Conservation (phyloP, 2,113 vertebrate genomes). For the Harpagus bidentatus region DNA sequence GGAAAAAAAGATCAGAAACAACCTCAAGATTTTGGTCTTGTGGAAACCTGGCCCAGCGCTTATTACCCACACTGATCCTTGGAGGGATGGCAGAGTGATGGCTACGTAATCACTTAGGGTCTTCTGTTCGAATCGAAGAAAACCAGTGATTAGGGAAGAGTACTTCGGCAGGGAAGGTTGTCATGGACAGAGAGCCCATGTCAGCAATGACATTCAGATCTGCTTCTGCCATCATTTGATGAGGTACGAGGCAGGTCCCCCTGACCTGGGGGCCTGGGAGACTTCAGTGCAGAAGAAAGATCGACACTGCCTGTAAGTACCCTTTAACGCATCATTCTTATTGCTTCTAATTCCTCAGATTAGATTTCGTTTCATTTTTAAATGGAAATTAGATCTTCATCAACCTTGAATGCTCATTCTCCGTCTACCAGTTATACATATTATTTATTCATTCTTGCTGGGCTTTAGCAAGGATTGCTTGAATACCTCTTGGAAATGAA, state of each 20-base stretch:
- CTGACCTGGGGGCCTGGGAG: background rate
- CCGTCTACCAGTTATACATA: background rate
- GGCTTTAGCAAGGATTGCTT: background rate
- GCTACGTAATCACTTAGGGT: fast-evolving
- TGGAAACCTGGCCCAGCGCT: background rate
- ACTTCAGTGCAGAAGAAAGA: background rate
- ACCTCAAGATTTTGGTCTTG: background rate
- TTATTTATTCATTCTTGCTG: background rate
- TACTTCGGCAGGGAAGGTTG: background rate
- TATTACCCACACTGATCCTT: fast-evolving
- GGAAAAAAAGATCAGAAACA: background rate
- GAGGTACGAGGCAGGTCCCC: background rate
- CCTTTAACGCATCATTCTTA: background rate
- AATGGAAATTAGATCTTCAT: constrained; percentile 22
- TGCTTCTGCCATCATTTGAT: background rate
- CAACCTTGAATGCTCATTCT: background rate
- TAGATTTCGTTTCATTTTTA: background rate
- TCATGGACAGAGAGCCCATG: background rate
- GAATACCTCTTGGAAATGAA: background rate
- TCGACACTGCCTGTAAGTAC: background rate
- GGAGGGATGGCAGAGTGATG: background rate
- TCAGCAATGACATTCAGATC: background rate
- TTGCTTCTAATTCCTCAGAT: background rate
- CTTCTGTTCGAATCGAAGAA: fast-evolving
- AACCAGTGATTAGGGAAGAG: background rate